Evolutionary conservation across 1,140 invertebrate species (phyloP).

Genomic region (Lethrus apterus): DNA sequence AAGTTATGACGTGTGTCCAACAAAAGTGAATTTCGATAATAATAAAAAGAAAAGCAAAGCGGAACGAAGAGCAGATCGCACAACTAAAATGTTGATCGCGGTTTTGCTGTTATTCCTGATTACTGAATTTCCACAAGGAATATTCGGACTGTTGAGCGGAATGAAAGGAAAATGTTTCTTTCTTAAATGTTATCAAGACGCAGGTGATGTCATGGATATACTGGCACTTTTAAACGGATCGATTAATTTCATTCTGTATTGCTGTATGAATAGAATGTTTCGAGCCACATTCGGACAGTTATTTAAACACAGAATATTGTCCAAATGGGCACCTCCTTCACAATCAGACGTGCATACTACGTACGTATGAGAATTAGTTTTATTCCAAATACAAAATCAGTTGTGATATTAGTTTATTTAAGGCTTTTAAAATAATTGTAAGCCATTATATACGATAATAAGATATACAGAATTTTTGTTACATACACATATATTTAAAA

Average conservation of each 20-base stretch:
- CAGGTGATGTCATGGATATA: conserved; percentile 88
- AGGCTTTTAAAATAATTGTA: too few relatives aligned
- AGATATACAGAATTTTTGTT: too few relatives aligned
- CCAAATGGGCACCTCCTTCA: conserved; percentile 39
- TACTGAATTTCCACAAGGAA: conserved; percentile 79
- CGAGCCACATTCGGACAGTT: conserved; percentile 74
- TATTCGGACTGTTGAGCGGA: conserved; percentile 65
- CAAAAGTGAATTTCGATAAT: conserved; percentile 18
- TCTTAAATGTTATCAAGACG: conserved; percentile 62
- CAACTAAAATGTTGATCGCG: conserved; percentile 84
- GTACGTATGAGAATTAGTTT: conserved; percentile 42
- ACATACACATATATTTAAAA: too few relatives aligned
- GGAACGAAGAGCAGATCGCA: conserved; percentile 69
- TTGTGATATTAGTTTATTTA: too few relatives aligned
- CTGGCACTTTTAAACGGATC: conserved; percentile 85
- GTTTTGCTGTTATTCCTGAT: conserved; percentile 78
- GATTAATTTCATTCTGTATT: conserved; percentile 92
- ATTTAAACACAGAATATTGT: conserved; percentile 46
- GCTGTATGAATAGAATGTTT: conserved; percentile 90
- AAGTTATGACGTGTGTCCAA: conserved; percentile 51
- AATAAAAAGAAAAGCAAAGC: conserved; percentile 47
- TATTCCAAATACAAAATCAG: conserved; percentile 1
- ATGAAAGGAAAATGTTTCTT: conserved; percentile 68
- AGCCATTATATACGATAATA: too few relatives aligned
- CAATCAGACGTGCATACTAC: conserved; percentile 46